These are phyloP conservation scores for Calliphora vicina DNA, from an alignment of 1,140 invertebrate genomes.

Conservation along the genomic window DNA sequence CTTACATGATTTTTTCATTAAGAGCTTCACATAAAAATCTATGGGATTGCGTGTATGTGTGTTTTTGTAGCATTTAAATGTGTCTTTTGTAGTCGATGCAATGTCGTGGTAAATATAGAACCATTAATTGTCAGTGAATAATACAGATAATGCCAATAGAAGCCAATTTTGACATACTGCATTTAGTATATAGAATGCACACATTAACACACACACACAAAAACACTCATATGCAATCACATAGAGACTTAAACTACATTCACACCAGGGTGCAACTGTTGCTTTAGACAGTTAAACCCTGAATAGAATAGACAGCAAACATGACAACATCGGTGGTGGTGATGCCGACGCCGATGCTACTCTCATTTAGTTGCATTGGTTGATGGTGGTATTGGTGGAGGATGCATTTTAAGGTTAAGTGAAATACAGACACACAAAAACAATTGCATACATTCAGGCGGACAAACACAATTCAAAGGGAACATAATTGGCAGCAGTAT, in stretches of 20 bases:
- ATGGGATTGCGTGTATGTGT: too few relatives aligned
- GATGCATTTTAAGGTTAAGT: neutral
- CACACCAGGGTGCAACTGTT: conserved; percentile 18
- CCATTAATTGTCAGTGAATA: conserved; percentile 31
- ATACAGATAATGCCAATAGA: conserved; percentile 27
- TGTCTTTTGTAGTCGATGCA: neutral
- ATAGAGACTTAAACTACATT: neutral
- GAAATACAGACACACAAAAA: conserved; percentile 9
- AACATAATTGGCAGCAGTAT: neutral
- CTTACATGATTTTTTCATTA: too few relatives aligned
- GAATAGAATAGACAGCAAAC: conserved; percentile 11
- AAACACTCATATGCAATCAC: neutral
- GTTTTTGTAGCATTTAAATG: neutral
- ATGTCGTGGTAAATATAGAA: neutral
- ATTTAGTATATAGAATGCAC: neutral
- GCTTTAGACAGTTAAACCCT: conserved; percentile 8
- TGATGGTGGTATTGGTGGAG: neutral
- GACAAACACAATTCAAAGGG: too few relatives aligned
- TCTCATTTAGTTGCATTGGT: too few relatives aligned
- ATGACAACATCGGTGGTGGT: neutral
- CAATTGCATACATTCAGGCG: neutral
- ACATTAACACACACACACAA: neutral
- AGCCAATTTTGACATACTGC: conserved; percentile 23
- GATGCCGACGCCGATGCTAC: neutral
- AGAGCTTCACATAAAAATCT: too few relatives aligned